Base-by-base conservation (phyloP, 23 tunicate species). In the Oikopleura dioica region DNA sequence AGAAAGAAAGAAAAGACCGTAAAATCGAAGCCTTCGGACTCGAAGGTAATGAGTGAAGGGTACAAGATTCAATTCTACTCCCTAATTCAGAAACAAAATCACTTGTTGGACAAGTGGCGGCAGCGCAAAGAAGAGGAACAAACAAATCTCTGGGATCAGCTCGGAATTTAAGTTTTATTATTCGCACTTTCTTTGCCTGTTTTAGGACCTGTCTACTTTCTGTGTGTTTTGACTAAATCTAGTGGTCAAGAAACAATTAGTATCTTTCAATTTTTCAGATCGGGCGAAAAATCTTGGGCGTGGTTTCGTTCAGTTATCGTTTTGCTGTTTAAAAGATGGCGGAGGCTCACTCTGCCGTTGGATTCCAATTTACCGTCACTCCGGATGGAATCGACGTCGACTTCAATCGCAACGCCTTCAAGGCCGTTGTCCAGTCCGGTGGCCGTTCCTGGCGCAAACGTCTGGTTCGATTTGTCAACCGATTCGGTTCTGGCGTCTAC, bases 341-440 rank as follows among this genome's bases (percentile, higher is more conserved):
- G 78, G 99, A 94, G 83, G 99, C 99, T 30, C 99, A 94, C 75
- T 87, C 99, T 44, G 99, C 99, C 75, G 99, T 86, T 63, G 99
- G 88, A 35, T 94, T 94, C 79, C 85, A 86, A 72, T 94, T 94
- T 78, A 69, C 95, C 37, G 99, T 94, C 12, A 82, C 99, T 50
- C 95, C 83, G 35, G 99, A 94, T 79, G 99, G 99, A 35, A 50
- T 94, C 1, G 69, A 89, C 35, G 55, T 94, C 37, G 88, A 94
- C 55, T 92, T 94, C 58, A 85, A 84, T 75, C 30, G 83, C 38
- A 87, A 94, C 33, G 99, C 99, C 23, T 50, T 94, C 2, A 82
- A 80, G 37, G 95, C 88, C 50, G 94, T 94, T 4, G 87, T 81
- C 76, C 72, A 63, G 23, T 94, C 99, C 58, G 95, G 99, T n/a